These are phyloP conservation scores for Seriola rivoliana DNA, from an alignment of 2,113 vertebrate genomes.

Conservation along the genomic window DNA sequence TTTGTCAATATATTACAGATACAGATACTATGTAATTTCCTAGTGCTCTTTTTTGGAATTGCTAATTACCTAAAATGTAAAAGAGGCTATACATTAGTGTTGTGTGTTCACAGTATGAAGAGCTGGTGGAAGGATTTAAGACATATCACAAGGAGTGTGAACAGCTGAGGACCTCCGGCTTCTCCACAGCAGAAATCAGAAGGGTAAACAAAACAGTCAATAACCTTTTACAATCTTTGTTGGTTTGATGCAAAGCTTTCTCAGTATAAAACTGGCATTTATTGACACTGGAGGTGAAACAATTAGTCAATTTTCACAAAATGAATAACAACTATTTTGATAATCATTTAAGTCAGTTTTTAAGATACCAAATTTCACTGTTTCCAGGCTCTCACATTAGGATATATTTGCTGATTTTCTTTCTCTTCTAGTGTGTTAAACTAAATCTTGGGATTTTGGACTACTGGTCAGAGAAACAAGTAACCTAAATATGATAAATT, in stretches of 20 bases:
- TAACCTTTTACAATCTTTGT: neutral
- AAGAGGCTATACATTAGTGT: neutral
- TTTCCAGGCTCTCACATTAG: neutral
- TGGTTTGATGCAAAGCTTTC: neutral
- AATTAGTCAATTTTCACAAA: neutral
- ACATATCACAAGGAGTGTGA: slow-evolving; percentile 95
- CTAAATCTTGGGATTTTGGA: neutral
- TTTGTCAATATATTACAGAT: slow-evolving; percentile 53
- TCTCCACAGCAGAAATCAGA: slow-evolving; percentile 96
- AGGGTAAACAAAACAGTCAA: slow-evolving; percentile 84
- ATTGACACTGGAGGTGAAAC: neutral
- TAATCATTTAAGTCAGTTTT: neutral
- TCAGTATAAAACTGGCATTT: neutral
- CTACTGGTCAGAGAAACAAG: neutral
- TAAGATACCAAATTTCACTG: neutral
- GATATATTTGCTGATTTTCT: neutral
- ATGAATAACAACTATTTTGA: too few relatives aligned
- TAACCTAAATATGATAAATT: neutral
- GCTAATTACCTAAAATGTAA: neutral
- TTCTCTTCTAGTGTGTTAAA: neutral
- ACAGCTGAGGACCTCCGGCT: slow-evolving; percentile 93
- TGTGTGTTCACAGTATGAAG: slow-evolving; percentile 90
- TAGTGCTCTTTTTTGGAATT: neutral
- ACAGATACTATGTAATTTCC: neutral
- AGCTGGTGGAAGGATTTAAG: slow-evolving; percentile 96